Evolutionary conservation across 1,140 invertebrate species (phyloP), one percentile per base, ranked within the genome.

Genomic region (Vanessa atalanta): DNA sequence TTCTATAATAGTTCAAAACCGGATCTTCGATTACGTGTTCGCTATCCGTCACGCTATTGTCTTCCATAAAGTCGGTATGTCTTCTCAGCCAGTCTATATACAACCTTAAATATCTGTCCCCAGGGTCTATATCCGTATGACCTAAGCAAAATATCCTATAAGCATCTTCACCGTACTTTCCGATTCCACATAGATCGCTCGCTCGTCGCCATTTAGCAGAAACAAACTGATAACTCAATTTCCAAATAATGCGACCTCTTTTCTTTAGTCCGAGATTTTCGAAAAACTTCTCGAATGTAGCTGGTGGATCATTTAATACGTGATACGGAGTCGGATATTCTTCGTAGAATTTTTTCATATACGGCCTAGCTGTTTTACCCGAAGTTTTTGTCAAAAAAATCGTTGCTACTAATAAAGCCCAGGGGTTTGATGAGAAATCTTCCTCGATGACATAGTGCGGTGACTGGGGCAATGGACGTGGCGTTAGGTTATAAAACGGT

Each of bases 351-450:
- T 73, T 85, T 77, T 90, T 92, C 73, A 94, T 92, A 51, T 85
- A 85, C 0, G 90, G 93, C 79, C 89, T 90, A 13, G 94, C 93
- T 1, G 70, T 80, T 84, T 88, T 91, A 13, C 87, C 92, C 0
- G 92, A 88, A 11, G 94, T 94, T 91, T 94, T 94, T 9, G 93
- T 94, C 26, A 94, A 75, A 76, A 94, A 94, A 48, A 94, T 94
- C 1, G 94, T 94, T 73, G 93, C 93, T 70, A 94, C 88, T 67
- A 94, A 82, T 82, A 94, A 85, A 3, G 91, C 90, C 94, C 94
- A 94, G 63, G 94, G 94, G 77, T 94, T 93, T 7, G 83, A 72
- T 23, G 87, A 89, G 26, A 94, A 93, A 60, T 91, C 88, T 83
- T 94, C 94, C 83, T 94, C 94, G 15, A 94, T 86, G 1, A 94